A percentile compares a stretch with the other conserved stretches of the same genome.
These are phyloP conservation scores for Camptogramma bilineatum DNA, from an alignment of 2,888 invertebrate species.

Conservation along the genomic window DNA sequence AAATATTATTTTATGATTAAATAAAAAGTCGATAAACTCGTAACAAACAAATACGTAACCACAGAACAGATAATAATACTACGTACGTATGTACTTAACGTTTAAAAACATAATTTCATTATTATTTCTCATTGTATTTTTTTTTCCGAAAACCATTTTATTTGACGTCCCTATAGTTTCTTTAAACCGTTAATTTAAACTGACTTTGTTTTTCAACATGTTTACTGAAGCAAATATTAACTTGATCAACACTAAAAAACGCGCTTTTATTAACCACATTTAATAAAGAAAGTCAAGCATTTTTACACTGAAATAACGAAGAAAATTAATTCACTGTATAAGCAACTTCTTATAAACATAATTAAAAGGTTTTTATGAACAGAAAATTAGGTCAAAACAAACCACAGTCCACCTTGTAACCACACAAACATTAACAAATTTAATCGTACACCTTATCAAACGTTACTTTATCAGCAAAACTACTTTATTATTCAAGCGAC, in stretches of 20 bases:
- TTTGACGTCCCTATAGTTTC: background rate
- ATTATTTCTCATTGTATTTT: background rate
- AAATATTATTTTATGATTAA: no score
- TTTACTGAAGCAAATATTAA: background rate
- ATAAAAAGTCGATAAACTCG: no score
- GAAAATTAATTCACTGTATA: background rate
- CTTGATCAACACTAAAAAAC: background rate
- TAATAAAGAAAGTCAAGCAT: background rate
- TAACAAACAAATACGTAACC: no score
- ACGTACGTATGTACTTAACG: no score
- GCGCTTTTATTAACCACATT: background rate
- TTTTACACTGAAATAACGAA: background rate
- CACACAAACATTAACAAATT: constrained; percentile 36
- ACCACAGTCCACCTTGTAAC: constrained; percentile 16
- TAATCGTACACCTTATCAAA: constrained; percentile 35
- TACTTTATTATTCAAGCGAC: constrained; percentile 46
- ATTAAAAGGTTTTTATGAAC: constrained; percentile 4
- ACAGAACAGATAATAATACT: no score
- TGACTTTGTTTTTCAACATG: constrained; percentile 1
- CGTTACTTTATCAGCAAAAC: constrained; percentile 40
- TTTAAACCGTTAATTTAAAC: background rate
- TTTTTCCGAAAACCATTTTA: background rate
- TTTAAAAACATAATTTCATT: no score
- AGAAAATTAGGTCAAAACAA: constrained; percentile 26
- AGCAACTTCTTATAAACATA: background rate